Evolutionary conservation across 2,888 invertebrate species (phyloP), one percentile per base, ranked within the genome.

Genomic region (Tetanocera ferruginea): DNA sequence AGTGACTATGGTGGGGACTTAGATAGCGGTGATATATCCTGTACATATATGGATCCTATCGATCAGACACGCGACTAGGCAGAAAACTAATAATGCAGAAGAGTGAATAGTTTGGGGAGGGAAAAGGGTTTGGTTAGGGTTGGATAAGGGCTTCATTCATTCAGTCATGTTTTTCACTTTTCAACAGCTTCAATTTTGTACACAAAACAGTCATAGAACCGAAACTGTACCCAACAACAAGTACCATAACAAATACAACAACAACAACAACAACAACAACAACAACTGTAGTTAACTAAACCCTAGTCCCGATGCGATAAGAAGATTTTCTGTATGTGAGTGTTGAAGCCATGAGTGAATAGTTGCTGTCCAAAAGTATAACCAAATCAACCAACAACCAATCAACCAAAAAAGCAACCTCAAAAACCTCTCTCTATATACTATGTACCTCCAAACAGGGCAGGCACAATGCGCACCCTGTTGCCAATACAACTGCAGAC

Each of bases 401-500:
- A 9, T 14, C 28, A 75, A 78, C 55, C 69, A 78, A 19, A 14
- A 34, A 76, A 78, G 37, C 69, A 78, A n/a, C 19, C 55, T 51
- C 75, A 43, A 43, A 31, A 43, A 43, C 37, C 62, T 73, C 73
- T 37, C 52, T 55, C 52, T 71, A 25, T 71, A 11, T 71, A 19
- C 6, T 34, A 14, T 55, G 55, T 64, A 60, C 72, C 78, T 69
- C 31, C 71, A 70, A 60, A 81, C 86, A 87, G 88, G 84, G 84
- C 88, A 81, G 88, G 88, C 84, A 91, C 91, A 81, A 90, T 92
- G 86, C 91, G 93, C 85, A 92, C 93, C 86, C 91, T 93, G 88
- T 90, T 93, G 87, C 93, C 93, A 81, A 92, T 93, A 84, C 91
- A 93, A 87, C 91, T 90, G 85, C 89, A 89, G 86, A 86, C 88